Percentiles rank a stretch among this genome's conserved stretches.
These are phyloP conservation scores for Lasioglossum figueresi DNA, from an alignment of 2,888 invertebrate species.

Conservation along the genomic window DNA sequence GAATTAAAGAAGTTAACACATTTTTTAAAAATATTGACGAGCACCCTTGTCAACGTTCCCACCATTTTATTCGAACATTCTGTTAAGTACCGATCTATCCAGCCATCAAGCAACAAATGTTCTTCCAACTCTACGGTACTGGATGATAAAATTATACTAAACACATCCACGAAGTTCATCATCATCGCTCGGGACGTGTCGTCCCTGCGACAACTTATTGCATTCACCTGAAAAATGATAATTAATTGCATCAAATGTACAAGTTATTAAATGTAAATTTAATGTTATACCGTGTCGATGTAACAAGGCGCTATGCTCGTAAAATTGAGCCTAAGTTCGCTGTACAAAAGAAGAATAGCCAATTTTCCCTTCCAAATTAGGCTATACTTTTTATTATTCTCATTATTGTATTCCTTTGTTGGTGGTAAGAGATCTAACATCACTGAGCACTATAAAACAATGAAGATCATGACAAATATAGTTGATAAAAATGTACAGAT, in stretches of 20 bases:
- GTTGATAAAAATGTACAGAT: not conserved
- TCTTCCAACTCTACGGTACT: constrained; percentile 75
- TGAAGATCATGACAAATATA: not conserved
- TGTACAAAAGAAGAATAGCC: constrained; percentile 76
- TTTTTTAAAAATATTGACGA: constrained; percentile 75
- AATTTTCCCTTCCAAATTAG: constrained; percentile 80
- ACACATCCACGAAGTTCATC: constrained; percentile 77
- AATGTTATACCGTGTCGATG: constrained; percentile 69
- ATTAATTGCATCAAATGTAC: not conserved
- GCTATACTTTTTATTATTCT: constrained; percentile 68
- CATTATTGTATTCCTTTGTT: constrained; percentile 67
- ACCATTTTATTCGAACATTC: constrained; percentile 77
- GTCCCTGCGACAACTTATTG: constrained; percentile 78
- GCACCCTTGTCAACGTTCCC: constrained; percentile 71
- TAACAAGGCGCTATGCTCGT: constrained; percentile 67
- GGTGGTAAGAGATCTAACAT: constrained; percentile 79
- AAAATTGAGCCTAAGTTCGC: constrained; percentile 72
- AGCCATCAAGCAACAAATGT: constrained; percentile 78
- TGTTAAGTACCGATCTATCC: constrained; percentile 80
- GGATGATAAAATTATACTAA: constrained; percentile 72
- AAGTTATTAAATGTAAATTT: not conserved
- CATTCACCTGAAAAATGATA: constrained; percentile 72
- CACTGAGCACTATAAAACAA: constrained; percentile 73
- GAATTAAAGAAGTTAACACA: constrained; percentile 66
- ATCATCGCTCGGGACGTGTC: constrained; percentile 79